A percentile compares a stretch with the other conserved stretches of the same genome.
Conservation (phyloP, 1,140 invertebrate genomes). For the Hirudo medicinalis region DNA sequence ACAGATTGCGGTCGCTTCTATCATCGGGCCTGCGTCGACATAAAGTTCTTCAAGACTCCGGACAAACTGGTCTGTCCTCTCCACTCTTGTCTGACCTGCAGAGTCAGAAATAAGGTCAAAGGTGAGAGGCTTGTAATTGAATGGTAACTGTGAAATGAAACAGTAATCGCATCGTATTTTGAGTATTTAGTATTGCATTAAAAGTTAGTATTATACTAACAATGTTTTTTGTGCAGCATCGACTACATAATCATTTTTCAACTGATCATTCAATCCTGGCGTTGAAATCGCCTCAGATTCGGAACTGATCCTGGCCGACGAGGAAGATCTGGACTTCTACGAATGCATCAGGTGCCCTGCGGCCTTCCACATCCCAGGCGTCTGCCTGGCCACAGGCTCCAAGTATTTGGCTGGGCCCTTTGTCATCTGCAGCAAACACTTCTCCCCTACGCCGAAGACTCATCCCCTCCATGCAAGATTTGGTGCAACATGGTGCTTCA, state of each 20-base stretch:
- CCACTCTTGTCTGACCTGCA: conserved; percentile 11
- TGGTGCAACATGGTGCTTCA: conserved; percentile 83
- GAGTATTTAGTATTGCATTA: too few relatives aligned
- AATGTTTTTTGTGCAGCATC: too few relatives aligned
- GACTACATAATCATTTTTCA: too few relatives aligned
- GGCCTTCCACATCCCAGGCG: conserved; percentile 69
- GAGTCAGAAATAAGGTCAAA: conserved; percentile 7
- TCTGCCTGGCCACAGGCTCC: conserved; percentile 72
- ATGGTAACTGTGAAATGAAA: too few relatives aligned
- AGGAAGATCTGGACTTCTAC: conserved; percentile 33
- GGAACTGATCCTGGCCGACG: conserved; percentile 7
- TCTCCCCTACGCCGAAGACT: conserved; percentile 40
- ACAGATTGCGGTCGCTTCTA: conserved; percentile 44
- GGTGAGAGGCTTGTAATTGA: background rate
- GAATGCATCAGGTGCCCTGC: conserved; percentile 75
- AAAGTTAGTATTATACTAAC: too few relatives aligned
- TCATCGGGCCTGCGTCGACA: conserved; percentile 42
- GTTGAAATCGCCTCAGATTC: background rate
- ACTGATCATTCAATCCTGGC: background rate
- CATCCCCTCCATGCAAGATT: conserved; percentile 46
- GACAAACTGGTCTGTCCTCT: conserved; percentile 9
- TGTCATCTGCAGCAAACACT: conserved; percentile 77
- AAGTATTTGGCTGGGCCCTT: conserved; percentile 51
- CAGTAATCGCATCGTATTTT: too few relatives aligned
- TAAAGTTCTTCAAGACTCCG: conserved; percentile 19